These are phyloP conservation scores for Trichomycterus rosablanca DNA, from an alignment of 2,113 vertebrate species.

Conservation along the genomic window DNA sequence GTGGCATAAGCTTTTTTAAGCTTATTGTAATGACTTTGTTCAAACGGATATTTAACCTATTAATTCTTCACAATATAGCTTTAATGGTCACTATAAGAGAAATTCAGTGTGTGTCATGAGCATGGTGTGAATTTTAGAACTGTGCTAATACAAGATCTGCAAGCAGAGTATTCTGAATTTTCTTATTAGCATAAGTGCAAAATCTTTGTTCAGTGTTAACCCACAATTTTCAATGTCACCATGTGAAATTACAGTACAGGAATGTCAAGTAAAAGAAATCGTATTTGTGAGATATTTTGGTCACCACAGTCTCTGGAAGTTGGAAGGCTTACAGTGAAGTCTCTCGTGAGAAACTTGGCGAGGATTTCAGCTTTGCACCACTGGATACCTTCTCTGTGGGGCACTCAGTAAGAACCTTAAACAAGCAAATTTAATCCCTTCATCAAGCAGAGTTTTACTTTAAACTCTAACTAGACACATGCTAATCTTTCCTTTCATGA, in stretches of 20 bases:
- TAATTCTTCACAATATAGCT: background rate
- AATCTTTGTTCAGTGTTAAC: background rate
- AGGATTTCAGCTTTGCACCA: constrained; percentile 37
- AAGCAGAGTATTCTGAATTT: background rate
- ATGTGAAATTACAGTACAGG: background rate
- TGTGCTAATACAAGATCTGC: background rate
- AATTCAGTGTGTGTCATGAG: background rate
- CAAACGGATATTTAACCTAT: background rate
- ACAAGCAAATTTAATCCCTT: background rate
- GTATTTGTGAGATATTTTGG: no score
- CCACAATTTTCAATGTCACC: background rate
- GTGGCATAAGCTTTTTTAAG: background rate
- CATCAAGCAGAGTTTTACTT: background rate
- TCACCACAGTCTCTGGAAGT: background rate
- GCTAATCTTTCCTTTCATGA: no score
- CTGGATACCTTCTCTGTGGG: constrained; percentile 41
- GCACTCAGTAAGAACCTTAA: constrained; percentile 48
- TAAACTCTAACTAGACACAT: no score
- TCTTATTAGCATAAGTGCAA: background rate
- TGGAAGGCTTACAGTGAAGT: constrained; percentile 56
- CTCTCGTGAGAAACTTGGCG: constrained; percentile 54
- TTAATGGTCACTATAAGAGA: background rate
- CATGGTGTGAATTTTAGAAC: background rate
- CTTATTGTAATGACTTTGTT: background rate
- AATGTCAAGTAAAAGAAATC: background rate